Conservation (phyloP, 1,140 invertebrate species). For the Drosophila aff. region DNA sequence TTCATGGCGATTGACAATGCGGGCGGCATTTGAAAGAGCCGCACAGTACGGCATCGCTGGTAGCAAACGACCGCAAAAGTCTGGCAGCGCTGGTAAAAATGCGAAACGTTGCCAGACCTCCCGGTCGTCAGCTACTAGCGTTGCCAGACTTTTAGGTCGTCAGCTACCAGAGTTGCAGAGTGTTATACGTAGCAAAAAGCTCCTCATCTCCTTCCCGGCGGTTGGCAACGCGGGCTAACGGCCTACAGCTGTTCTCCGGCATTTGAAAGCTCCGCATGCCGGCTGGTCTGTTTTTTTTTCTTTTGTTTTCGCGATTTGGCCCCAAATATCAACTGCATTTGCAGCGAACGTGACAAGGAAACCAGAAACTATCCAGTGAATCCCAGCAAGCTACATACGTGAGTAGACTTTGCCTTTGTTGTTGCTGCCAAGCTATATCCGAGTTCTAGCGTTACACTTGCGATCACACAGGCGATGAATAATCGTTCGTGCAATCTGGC, state of each 20-base stretch:
- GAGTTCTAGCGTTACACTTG: slow-evolving; percentile 54
- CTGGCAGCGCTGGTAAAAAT: no score
- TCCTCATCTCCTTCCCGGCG: background rate
- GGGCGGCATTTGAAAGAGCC: no score
- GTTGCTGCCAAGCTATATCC: slow-evolving; percentile 36
- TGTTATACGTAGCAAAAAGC: background rate
- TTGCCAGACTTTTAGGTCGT: no score
- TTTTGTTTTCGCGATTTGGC: slow-evolving; percentile 41
- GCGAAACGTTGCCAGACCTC: no score
- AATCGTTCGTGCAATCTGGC: slow-evolving; percentile 61
- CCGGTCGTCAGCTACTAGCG: no score
- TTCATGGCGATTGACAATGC: no score
- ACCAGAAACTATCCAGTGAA: background rate
- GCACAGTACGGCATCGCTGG: no score
- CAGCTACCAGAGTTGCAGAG: no score
- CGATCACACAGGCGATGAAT: slow-evolving; percentile 61
- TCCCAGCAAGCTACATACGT: slow-evolving; percentile 41
- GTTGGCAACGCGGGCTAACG: slow-evolving; percentile 42
- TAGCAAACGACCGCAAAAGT: no score
- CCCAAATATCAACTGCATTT: slow-evolving; percentile 28
- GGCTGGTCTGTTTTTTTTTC: slow-evolving; percentile 20
- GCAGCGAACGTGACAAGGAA: slow-evolving; percentile 50
- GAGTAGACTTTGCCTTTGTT: slow-evolving; percentile 58
- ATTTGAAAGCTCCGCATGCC: slow-evolving; percentile 46
- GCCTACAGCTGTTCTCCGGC: slow-evolving; percentile 46